Evolutionary conservation across 2,888 invertebrate species (phyloP).

Genomic region (Malthinus flaveolus): DNA sequence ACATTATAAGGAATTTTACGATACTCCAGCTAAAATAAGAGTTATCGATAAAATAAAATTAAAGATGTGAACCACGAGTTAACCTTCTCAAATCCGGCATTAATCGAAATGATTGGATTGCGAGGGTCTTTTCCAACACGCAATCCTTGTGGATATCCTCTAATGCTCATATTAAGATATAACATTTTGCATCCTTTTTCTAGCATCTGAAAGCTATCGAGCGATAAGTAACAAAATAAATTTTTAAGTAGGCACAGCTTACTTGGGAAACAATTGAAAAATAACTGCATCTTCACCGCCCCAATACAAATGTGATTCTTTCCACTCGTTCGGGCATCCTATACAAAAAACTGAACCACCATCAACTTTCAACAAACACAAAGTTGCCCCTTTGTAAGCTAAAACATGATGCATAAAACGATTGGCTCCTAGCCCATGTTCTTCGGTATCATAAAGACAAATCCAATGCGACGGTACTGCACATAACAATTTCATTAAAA

Average conservation of each 20-base stretch:
- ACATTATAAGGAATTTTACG: constrained; percentile 68
- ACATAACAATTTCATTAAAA: constrained; percentile 67
- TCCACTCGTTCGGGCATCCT: constrained; percentile 81
- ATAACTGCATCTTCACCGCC: constrained; percentile 79
- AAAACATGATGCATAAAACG: constrained; percentile 83
- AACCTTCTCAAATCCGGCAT: constrained; percentile 72
- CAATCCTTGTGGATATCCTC: constrained; percentile 84
- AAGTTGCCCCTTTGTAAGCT: constrained; percentile 72
- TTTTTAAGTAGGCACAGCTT: constrained; percentile 40
- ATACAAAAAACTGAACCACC: constrained; percentile 72
- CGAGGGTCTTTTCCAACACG: constrained; percentile 81
- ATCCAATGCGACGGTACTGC: constrained; percentile 82
- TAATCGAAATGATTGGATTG: constrained; percentile 72
- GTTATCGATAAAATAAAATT: neutral
- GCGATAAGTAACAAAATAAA: neutral
- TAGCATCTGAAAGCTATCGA: constrained; percentile 59
- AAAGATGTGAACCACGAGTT: neutral
- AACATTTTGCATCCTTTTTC: constrained; percentile 75
- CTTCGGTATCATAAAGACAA: constrained; percentile 78
- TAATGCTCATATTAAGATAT: constrained; percentile 80
- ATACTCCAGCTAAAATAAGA: constrained; percentile 58
- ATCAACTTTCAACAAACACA: constrained; percentile 63
- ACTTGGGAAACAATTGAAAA: constrained; percentile 76
- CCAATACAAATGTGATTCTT: constrained; percentile 82
- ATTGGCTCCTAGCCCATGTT: constrained; percentile 87